phyloP scores from a whole-genome alignment of 1,140 invertebrate genomes.

The Bombus sibiricus region DNA sequence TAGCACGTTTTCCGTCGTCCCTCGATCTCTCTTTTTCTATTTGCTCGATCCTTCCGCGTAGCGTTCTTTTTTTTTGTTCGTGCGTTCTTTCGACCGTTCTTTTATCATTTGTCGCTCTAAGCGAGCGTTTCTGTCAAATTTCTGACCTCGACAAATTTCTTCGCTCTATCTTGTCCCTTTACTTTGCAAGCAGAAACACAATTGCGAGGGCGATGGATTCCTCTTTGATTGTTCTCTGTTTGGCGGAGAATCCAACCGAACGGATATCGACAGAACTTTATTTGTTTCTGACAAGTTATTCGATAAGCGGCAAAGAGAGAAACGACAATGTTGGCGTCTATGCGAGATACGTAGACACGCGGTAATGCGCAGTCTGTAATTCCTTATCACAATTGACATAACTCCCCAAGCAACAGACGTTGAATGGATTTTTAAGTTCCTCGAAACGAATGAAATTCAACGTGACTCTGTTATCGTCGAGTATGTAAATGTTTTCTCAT shows the following conservation, averaged over 20 bases:
- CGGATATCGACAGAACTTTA: neutral
- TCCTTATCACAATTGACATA: neutral
- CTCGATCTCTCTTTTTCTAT: neutral
- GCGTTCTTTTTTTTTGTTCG: too few relatives aligned
- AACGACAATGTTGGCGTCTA: neutral
- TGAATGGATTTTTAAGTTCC: neutral
- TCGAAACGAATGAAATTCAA: constrained; percentile 1
- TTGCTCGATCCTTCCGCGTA: neutral
- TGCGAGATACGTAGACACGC: neutral
- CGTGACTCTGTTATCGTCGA: neutral
- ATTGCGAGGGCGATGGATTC: neutral
- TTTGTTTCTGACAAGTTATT: neutral
- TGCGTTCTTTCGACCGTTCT: too few relatives aligned
- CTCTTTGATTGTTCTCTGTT: neutral
- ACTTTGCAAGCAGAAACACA: neutral
- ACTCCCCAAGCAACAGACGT: neutral
- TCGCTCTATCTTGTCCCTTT: neutral
- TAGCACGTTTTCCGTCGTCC: neutral
- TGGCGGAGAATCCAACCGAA: neutral
- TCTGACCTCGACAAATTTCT: neutral
- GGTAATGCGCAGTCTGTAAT: neutral
- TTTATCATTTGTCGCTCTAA: neutral
- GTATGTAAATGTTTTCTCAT: neutral
- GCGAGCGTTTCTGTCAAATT: neutral
- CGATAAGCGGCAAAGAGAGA: neutral